phyloP scores from a whole-genome alignment of 2,888 invertebrate species.

The Synergus japonicus region DNA sequence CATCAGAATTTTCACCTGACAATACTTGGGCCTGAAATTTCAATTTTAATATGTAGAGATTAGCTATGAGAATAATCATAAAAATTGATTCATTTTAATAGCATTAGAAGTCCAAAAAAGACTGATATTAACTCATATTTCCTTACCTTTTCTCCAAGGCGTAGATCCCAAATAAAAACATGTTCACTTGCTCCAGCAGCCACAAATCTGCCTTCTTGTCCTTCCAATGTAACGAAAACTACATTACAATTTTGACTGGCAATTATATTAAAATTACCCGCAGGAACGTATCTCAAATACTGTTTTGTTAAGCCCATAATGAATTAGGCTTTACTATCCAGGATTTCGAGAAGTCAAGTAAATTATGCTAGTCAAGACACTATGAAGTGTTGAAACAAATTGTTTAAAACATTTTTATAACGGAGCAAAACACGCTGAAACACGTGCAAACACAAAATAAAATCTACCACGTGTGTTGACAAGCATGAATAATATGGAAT shows the following conservation, averaged over 20 bases:
- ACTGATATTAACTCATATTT: constrained; percentile 29
- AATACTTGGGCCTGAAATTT: constrained; percentile 85
- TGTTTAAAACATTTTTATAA: not conserved
- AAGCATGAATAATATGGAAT: not conserved
- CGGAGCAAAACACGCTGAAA: not conserved
- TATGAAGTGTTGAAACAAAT: not conserved
- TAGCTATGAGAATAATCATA: not conserved
- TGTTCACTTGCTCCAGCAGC: constrained; percentile 97
- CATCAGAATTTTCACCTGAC: constrained; percentile 88
- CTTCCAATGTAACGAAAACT: constrained; percentile 87
- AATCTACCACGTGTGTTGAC: constrained; percentile 12
- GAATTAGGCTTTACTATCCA: not conserved
- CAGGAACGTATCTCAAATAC: constrained; percentile 92
- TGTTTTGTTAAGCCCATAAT: constrained; percentile 94
- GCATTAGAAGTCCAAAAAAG: constrained; percentile 75
- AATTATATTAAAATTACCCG: constrained; percentile 93
- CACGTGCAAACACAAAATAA: constrained; percentile 22
- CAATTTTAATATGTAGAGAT: constrained; percentile 3
- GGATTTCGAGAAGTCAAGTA: not conserved
- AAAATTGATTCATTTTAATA: constrained; percentile 25
- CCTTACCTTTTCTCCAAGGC: constrained; percentile 87
- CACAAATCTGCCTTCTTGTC: constrained; percentile 89
- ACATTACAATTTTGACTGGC: constrained; percentile 89
- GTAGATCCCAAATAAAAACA: constrained; percentile 95
- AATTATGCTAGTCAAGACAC: not conserved